These are phyloP conservation scores for Spatula versicolor DNA, from an alignment of 2,797 vertebrate species.

Conservation along the genomic window DNA sequence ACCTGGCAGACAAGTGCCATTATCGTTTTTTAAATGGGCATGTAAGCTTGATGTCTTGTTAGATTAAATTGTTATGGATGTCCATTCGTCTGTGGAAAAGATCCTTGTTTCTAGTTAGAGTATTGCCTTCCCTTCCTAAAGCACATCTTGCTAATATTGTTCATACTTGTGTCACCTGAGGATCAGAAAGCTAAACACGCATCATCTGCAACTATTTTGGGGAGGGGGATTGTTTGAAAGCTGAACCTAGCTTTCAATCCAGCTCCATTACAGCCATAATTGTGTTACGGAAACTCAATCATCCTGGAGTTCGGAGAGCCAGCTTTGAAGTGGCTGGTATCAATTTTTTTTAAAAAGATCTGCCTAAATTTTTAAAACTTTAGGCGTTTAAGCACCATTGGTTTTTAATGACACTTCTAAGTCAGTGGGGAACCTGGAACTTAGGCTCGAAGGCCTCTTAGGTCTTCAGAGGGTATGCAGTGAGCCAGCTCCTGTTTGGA, in stretches of 20 bases:
- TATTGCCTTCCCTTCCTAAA: constrained; percentile 11
- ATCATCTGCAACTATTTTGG: constrained; percentile 67
- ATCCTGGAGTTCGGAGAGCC: not conserved
- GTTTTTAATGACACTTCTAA: constrained; percentile 33
- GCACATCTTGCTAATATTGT: not conserved
- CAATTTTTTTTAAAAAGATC: not conserved
- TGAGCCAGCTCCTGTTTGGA: not conserved
- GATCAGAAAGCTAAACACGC: constrained; percentile 34
- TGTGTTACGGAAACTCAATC: constrained; percentile 65
- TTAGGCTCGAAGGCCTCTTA: not conserved
- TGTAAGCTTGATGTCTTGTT: constrained; percentile 50
- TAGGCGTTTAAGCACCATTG: not conserved
- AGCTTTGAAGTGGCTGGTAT: constrained; percentile 50
- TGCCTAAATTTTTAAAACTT: not conserved
- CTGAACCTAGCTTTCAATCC: constrained; percentile 45
- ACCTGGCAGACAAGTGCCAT: constrained; percentile 57
- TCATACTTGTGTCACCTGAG: constrained; percentile 49
- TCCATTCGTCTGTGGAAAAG: constrained; percentile 59
- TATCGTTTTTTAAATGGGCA: constrained; percentile 55
- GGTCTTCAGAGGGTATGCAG: not conserved
- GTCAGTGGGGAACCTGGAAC: not conserved
- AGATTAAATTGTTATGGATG: constrained; percentile 55
- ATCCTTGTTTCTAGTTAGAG: constrained; percentile 32
- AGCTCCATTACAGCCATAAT: constrained; percentile 4
- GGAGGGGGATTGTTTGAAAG: constrained; percentile 50